phyloP scores from a whole-genome alignment of 2,113 vertebrate genomes.

The Plecotus auritus region DNA sequence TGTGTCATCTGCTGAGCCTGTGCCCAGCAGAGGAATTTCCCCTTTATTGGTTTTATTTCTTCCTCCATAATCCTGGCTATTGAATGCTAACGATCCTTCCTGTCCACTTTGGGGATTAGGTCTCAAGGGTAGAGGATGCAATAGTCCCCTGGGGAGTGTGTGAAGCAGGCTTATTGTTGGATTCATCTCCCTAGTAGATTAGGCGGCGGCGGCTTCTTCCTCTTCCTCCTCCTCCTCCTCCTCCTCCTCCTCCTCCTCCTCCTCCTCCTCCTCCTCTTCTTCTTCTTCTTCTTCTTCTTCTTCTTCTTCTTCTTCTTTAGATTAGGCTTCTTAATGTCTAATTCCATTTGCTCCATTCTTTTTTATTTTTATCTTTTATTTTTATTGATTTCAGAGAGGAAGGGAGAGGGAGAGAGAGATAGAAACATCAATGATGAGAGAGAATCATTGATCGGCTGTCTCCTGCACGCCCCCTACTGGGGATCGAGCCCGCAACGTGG shows the following conservation, averaged over 20 bases:
- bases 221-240: no score
- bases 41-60: not conserved
- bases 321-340: not conserved
- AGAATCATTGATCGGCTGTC: not conserved
- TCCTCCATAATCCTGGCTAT: not conserved
- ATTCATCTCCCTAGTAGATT: not conserved
- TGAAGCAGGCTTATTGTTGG: not conserved
- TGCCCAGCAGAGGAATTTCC: not conserved
- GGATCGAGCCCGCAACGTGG: not conserved
- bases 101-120: not conserved
- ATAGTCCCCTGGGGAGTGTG: not conserved
- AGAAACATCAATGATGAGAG: not conserved
- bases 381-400: no score
- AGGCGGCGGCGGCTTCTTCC: no score
- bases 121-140: not conserved
- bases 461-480: not conserved
- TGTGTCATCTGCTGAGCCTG: not conserved
- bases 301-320: no score
- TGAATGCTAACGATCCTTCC: not conserved
- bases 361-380: not conserved
- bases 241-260: no score
- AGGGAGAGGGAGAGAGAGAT: not conserved
- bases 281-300: no score
- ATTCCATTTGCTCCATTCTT: not conserved
- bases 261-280: no score